Percentiles rank a stretch among this genome's conserved stretches.
phyloP scores from a whole-genome alignment of 2,888 invertebrate genomes.

The Pristionchus fissidentatus region DNA sequence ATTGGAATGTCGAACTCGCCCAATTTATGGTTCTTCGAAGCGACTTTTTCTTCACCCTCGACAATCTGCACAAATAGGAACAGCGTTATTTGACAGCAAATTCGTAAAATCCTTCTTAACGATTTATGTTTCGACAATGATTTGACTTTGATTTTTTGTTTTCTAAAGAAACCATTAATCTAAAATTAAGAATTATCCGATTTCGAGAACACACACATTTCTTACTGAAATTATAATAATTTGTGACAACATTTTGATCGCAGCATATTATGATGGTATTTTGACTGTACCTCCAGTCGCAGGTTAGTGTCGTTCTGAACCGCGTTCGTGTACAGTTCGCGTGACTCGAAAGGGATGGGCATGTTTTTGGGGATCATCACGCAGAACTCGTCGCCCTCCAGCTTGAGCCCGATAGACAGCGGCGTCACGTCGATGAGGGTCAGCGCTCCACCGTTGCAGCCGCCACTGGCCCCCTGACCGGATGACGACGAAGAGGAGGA shows the following conservation, averaged over 20 bases:
- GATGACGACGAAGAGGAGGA: too few species aligned
- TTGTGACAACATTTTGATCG: too few species aligned
- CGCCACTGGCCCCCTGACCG: too few species aligned
- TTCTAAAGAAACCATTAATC: too few species aligned
- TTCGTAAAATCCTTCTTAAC: too few species aligned
- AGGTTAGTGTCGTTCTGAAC: not conserved
- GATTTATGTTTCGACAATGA: too few species aligned
- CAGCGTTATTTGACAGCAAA: not conserved
- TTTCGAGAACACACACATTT: too few species aligned
- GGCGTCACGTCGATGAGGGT: not conserved
- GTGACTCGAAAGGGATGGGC: not conserved
- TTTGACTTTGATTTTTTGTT: too few species aligned
- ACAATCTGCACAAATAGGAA: not conserved
- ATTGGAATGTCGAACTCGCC: not conserved
- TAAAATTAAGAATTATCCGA: too few species aligned
- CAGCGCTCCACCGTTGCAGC: not conserved
- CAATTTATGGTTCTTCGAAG: not conserved
- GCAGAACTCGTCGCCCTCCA: not conserved
- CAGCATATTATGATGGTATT: too few species aligned
- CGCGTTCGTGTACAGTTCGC: not conserved
- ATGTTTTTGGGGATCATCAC: not conserved
- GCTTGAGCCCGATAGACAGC: not conserved
- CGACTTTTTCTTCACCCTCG: not conserved
- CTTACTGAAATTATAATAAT: too few species aligned
- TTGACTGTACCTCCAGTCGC: not conserved